Percentiles rank a stretch among this genome's conserved stretches.
Conservation (phyloP, 2,888 invertebrate genomes). For the Rotaria sp. region DNA sequence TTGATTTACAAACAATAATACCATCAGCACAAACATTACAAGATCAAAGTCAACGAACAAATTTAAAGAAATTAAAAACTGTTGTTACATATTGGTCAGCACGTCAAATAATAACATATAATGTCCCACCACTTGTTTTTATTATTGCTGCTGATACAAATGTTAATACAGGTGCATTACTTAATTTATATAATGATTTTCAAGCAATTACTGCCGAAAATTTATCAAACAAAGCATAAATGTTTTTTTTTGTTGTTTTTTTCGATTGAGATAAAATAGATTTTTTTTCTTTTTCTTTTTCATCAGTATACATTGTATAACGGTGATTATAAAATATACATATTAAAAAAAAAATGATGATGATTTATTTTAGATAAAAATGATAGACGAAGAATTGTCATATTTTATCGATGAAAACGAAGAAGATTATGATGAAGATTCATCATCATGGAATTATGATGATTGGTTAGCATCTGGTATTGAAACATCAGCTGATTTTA, state of each 20-base stretch:
- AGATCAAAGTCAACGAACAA: constrained; percentile 22
- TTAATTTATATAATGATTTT: constrained; percentile 14
- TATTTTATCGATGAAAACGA: neutral
- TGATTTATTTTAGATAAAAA: neutral
- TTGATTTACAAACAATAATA: neutral
- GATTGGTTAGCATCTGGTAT: constrained; percentile 13
- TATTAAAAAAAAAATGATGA: too few relatives aligned
- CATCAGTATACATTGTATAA: neutral
- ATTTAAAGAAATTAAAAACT: constrained; percentile 18
- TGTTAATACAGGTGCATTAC: constrained; percentile 23
- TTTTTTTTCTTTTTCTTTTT: neutral
- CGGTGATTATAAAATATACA: neutral
- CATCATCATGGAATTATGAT: neutral
- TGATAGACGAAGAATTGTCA: neutral
- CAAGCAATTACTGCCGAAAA: neutral
- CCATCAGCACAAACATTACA: neutral
- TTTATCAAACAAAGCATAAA: neutral
- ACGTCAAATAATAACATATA: constrained; percentile 17
- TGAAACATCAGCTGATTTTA: neutral
- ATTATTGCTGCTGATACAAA: constrained; percentile 21
- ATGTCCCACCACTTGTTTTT: neutral
- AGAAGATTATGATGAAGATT: constrained; percentile 12
- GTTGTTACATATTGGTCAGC: constrained; percentile 6
- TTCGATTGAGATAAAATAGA: neutral
- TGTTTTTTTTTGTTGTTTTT: neutral